phyloP scores from a whole-genome alignment of 2,888 invertebrate species.

The Cactoblastis cactorum region DNA sequence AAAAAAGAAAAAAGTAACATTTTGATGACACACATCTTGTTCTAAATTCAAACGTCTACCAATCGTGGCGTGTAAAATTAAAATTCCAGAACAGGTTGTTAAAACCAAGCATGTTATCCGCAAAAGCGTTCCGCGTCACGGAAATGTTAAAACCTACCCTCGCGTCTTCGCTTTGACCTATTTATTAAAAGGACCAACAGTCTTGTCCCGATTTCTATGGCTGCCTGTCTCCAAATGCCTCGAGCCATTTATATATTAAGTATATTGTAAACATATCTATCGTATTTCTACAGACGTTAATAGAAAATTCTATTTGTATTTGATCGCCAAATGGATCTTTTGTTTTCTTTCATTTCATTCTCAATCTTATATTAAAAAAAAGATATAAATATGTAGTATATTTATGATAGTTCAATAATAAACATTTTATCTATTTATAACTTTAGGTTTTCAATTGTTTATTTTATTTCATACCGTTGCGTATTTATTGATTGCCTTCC shows the following conservation, averaged over 20 bases:
- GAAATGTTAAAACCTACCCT: neutral
- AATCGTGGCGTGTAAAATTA: slow-evolving; percentile 3
- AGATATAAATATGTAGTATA: too few species aligned
- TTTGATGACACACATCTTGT: neutral
- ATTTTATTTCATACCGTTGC: neutral
- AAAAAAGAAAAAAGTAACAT: neutral
- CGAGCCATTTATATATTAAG: slow-evolving; percentile 37
- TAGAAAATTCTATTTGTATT: slow-evolving; percentile 12
- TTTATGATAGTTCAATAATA: neutral
- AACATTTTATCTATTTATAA: neutral
- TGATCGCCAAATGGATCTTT: slow-evolving; percentile 1
- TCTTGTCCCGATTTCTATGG: slow-evolving; percentile 41
- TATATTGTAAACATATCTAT: slow-evolving; percentile 44
- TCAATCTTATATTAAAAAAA: slow-evolving; percentile 2
- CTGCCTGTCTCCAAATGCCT: slow-evolving; percentile 33
- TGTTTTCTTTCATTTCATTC: slow-evolving; percentile 9
- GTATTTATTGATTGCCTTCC: neutral
- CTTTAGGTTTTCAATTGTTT: neutral
- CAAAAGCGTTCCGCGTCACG: neutral
- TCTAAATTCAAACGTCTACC: slow-evolving; percentile 6
- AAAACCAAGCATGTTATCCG: neutral
- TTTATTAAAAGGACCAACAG: slow-evolving; percentile 47
- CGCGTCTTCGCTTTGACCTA: slow-evolving; percentile 50
- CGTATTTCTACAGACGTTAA: slow-evolving; percentile 25
- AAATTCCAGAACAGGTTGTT: slow-evolving; percentile 5